A percentile compares a stretch with the other conserved stretches of the same genome.
Conservation (phyloP, 1,140 invertebrate genomes). For the Rhizoglyphus robini region DNA sequence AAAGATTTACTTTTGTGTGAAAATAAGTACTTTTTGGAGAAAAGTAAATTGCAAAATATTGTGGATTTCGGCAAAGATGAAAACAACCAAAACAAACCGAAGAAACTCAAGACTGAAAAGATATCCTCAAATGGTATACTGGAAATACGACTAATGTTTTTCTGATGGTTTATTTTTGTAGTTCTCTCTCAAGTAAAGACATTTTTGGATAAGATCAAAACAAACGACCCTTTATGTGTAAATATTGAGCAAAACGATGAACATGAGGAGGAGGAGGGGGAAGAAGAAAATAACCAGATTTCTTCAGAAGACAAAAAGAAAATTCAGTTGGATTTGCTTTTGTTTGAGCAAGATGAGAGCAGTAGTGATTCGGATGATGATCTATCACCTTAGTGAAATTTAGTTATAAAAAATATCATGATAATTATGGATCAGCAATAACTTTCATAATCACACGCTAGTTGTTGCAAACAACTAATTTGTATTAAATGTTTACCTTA, state of each 20-base stretch:
- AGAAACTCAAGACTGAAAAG: conserved; percentile 3
- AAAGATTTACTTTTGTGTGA: conserved; percentile 12
- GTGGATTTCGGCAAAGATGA: not conserved
- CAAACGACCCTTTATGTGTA: not conserved
- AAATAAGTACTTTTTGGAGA: conserved; percentile 8
- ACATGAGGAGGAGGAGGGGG: not conserved
- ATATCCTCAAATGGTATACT: conserved; percentile 3
- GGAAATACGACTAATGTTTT: not conserved
- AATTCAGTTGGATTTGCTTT: not conserved
- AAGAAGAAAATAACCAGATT: not conserved
- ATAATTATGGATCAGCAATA: not conserved
- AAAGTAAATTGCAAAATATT: conserved; percentile 9
- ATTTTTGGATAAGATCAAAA: not conserved
- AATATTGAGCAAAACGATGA: conserved; percentile 13
- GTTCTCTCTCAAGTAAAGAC: not conserved
- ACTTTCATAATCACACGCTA: not conserved
- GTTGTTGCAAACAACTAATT: not conserved
- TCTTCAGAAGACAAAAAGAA: conserved; percentile 1
- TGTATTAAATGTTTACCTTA: not conserved
- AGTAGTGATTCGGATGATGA: not conserved
- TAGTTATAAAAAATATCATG: not conserved
- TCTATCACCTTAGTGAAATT: not conserved
- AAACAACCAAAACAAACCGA: not conserved
- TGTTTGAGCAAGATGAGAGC: not conserved
- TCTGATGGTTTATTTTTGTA: not conserved